Evolutionary conservation across 2,888 invertebrate species (phyloP), one percentile per base, ranked within the genome.

Genomic region (Patella caerulea): DNA sequence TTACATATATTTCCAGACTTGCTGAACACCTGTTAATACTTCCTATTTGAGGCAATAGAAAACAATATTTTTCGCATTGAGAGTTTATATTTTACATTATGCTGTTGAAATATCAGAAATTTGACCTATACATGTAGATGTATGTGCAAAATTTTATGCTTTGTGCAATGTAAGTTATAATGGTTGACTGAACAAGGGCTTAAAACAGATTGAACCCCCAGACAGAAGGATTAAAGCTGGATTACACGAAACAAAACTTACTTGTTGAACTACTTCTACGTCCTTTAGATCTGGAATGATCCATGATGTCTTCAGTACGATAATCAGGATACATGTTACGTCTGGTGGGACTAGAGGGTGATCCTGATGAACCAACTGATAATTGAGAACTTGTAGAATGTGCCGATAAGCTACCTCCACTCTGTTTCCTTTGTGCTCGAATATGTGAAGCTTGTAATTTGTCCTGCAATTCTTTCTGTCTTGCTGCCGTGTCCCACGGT

Each of bases 401-500:
- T 19, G 65, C 53, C 14, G 53, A 53, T 73, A 52, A 19, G 11
- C 53, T 55, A 2, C 24, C 65, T 7, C 71, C 75, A 59, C 55
- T 71, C 1, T 59, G 53, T 52, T 52, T 52, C 9, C 69, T 73
- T 24, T 73, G 73, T 15, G 19, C 65, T 65, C 65, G 19, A 11
- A 72, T 71, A 53, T 69, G 56, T 2, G 75, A 19, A 4, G 73
- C 59, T 52, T 79, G 79, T 45, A 86, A 75, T n/a, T 83, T 77
- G 2, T 82, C 77, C 74, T 83, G 79, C 73, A 87, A 81, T 45
- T 84, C 79, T 75, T 80, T 75, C 77, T 79, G 82, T 59, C 82
- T 83, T 74, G 79, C 79, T 59, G 82, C 79, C 15, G 85, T 80
- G 80, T 88, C 88, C 88, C 87, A 88, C 3, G 88, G 86, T 70